Conservation (phyloP, 2,888 invertebrate genomes). For the Rambutsinella grinnellia region DNA sequence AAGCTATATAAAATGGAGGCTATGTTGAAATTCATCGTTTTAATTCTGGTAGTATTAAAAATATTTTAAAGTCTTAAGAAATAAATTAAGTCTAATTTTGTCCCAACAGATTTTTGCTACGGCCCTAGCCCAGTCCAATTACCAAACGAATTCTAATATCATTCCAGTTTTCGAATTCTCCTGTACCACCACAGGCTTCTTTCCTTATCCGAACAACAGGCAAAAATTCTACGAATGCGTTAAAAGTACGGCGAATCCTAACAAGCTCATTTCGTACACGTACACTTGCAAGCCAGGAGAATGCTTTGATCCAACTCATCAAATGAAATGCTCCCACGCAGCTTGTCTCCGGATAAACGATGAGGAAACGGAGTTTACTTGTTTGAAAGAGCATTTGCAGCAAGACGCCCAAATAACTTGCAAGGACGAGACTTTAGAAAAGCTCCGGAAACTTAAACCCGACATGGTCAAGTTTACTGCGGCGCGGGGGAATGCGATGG, state of each 20-base stretch:
- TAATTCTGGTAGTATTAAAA: too few relatives aligned
- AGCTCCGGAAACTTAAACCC: neutral
- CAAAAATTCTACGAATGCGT: neutral
- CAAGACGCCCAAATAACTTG: slow-evolving; percentile 24
- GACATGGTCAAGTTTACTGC: slow-evolving; percentile 21
- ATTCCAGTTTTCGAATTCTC: too few relatives aligned
- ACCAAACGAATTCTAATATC: too few relatives aligned
- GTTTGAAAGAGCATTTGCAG: slow-evolving; percentile 21
- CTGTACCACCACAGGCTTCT: neutral
- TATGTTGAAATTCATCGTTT: too few relatives aligned
- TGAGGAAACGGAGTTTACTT: neutral
- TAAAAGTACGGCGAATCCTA: neutral
- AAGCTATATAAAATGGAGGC: too few relatives aligned
- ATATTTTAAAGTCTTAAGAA: too few relatives aligned
- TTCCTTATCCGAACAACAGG: neutral
- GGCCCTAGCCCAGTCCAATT: too few relatives aligned
- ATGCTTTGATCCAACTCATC: neutral
- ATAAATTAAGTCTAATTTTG: too few relatives aligned
- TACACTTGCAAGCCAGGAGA: neutral
- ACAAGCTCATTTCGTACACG: neutral
- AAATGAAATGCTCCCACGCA: neutral
- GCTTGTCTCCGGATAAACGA: neutral
- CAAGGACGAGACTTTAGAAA: slow-evolving; percentile 25
- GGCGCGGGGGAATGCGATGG: slow-evolving; percentile 12
- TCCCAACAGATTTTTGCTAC: too few relatives aligned